These are phyloP conservation scores for Leuciscus waleckii DNA, from an alignment of 2,797 vertebrate species.

Conservation along the genomic window DNA sequence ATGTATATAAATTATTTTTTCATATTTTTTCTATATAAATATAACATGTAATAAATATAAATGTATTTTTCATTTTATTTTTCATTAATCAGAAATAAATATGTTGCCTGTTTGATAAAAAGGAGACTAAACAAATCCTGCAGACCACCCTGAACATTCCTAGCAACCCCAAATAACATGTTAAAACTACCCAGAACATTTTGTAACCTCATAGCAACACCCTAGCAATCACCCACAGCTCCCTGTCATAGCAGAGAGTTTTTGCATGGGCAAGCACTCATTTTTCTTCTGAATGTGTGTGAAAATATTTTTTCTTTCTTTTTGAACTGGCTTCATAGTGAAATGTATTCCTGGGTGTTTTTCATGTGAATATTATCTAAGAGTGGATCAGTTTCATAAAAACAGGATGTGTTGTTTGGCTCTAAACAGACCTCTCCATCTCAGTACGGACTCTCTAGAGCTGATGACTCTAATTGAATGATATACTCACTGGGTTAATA, in stretches of 20 bases:
- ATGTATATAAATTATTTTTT: not conserved
- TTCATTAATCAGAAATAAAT: not conserved
- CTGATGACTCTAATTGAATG: constrained; percentile 61
- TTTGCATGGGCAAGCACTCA: not conserved
- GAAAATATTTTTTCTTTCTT: not conserved
- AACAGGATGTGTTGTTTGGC: constrained; percentile 38
- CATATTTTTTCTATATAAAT: not conserved
- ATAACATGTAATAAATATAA: not conserved
- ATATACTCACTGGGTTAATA: constrained; percentile 56
- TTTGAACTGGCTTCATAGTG: not conserved
- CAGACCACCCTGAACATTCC: not conserved
- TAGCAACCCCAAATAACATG: not conserved
- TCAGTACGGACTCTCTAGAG: constrained; percentile 39
- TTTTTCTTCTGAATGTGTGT: constrained; percentile 15
- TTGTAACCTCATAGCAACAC: not conserved
- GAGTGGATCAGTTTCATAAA: constrained; percentile 23
- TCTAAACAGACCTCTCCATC: constrained; percentile 41
- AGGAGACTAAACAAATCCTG: not conserved
- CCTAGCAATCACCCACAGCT: not conserved
- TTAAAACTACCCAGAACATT: not conserved
- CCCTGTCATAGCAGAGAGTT: not conserved
- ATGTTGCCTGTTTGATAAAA: not conserved
- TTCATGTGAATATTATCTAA: constrained; percentile 19
- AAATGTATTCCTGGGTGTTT: not conserved
- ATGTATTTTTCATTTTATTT: not conserved